Base-by-base conservation (phyloP, 1,140 invertebrate species). In the Dendroctonus valens region DNA sequence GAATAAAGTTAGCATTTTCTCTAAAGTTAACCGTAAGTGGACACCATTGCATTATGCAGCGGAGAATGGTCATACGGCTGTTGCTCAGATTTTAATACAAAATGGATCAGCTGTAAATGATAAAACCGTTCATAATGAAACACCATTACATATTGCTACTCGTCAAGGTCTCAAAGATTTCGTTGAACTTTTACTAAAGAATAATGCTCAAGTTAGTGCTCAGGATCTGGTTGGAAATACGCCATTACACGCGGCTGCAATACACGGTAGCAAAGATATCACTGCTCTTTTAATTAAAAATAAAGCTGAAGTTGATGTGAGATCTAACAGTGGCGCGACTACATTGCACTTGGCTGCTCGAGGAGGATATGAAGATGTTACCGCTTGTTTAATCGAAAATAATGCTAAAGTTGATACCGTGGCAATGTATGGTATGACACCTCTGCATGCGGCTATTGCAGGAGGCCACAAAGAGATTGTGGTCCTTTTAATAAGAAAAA, bases 101-200 rank as follows among this genome's bases (percentile, higher is more conserved):
- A 73, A 74, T 37, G 77, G 78, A 7, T 83, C 82, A 5, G 73
- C 83, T 65, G 69, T 83, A 9, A 69, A 79, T 26, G 76, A 79
- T 5, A 72, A 64, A 57, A 86, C 83, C 9, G 70, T 74, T 4
- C 80, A 85, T 69, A 82, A 82, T 5, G 84, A 82, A 6, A 53
- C 51, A 26, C 51, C 51, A 38, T 26, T 53, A 9, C 51, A 53
- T 53, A 38, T 83, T 74, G 57, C 46, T 48, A 48, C 44, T 38
- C 41, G 44, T 12, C 26, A 40, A 14, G 63, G 55, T n/a, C 12
- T 48, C 44, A 5, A 49, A 3, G 49, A 52, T 14, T 60, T 65
- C 15, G 51, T 53, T 11, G 41, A 26, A 12, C 9, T 46, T 40
- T 50, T 66, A 39, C 37, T 60, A 40, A 15, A 37, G 11, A 62